Conservation (phyloP, 2,797 vertebrate species). For the Sylvia borin region DNA sequence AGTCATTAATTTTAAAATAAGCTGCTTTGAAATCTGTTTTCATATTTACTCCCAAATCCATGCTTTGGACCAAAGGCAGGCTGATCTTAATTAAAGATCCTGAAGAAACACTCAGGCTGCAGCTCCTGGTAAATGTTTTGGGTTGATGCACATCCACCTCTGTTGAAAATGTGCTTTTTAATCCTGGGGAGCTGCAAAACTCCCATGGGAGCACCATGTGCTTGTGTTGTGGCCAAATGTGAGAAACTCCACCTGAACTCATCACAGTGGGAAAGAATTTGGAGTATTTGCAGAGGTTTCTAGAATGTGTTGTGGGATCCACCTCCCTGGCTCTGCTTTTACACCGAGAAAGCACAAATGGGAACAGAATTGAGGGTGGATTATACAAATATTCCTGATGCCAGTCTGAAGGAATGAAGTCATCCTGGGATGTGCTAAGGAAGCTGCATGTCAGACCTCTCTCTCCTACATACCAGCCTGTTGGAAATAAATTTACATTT, state of each 20-base stretch:
- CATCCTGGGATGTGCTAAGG: background rate
- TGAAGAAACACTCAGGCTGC: background rate
- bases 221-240: background rate
- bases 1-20: conserved; percentile 4
- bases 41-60: background rate
- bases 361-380: background rate
- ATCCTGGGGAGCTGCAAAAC: background rate
- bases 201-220: background rate
- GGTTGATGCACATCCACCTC: background rate
- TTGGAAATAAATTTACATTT: conserved; percentile 55
- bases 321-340: background rate
- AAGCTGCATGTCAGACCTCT: background rate
- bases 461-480: background rate
- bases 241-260: background rate
- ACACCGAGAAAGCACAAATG: background rate
- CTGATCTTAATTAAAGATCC: background rate
- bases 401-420: background rate
- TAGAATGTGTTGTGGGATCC: background rate
- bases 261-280: background rate
- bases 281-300: background rate
- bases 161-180: background rate
- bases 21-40: background rate
- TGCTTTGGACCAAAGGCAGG: background rate
- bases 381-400: background rate
- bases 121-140: background rate